Evolutionary conservation across 2,113 vertebrate genomes (phyloP).

Genomic region (Aegithalos caudatus): DNA sequence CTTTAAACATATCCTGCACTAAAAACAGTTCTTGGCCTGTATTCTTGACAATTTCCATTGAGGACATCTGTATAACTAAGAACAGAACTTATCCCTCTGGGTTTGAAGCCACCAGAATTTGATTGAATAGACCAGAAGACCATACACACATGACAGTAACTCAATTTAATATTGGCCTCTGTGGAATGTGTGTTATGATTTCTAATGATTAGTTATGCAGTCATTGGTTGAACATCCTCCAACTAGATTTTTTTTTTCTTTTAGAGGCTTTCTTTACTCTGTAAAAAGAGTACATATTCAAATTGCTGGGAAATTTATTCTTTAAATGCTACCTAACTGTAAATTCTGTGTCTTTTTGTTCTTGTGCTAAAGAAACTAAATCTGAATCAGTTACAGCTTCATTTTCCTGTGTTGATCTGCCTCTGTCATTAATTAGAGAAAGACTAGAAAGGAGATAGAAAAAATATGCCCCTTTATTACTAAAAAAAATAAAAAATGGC

Average conservation of each 20-base stretch:
- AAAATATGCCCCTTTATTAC: not conserved
- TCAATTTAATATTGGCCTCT: conserved; percentile 18
- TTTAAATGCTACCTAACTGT: not conserved
- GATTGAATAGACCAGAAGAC: conserved; percentile 6
- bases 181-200: conserved; percentile 34
- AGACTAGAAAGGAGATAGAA: not conserved
- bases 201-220: conserved; percentile 4
- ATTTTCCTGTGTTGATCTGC: not conserved
- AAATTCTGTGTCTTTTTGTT: not conserved
- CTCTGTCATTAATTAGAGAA: not conserved
- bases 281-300: not conserved
- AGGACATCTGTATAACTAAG: not conserved
- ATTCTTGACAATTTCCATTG: not conserved
- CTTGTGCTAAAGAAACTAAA: not conserved
- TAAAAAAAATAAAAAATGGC: not conserved
- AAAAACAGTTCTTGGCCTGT: not conserved
- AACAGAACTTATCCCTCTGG: not conserved
- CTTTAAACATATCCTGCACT: not conserved
- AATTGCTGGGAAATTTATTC: not conserved
- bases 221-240: not conserved
- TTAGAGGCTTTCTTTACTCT: not conserved
- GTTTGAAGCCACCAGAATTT: not conserved
- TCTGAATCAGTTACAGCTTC: not conserved
- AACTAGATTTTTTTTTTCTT: not conserved
- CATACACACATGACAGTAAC: not conserved